These are phyloP conservation scores for Microcebus lehilahytsara DNA, from an alignment of 2,113 vertebrate species.

Conservation along the genomic window DNA sequence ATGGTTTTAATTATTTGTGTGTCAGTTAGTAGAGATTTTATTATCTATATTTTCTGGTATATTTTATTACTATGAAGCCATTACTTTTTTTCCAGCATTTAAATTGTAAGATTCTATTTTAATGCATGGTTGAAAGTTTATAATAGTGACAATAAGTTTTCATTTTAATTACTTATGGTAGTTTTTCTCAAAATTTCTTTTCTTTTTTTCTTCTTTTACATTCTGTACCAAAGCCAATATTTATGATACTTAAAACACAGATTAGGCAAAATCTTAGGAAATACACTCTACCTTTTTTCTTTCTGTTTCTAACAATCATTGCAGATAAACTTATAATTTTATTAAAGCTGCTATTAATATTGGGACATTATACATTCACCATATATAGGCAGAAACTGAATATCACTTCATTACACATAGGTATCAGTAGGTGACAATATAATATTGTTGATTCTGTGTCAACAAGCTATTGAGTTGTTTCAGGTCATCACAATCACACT, in stretches of 20 bases:
- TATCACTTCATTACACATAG: background rate
- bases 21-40: background rate
- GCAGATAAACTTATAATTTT: conserved; percentile 4
- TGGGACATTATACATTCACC: background rate
- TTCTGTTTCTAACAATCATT: conserved; percentile 9
- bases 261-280: conserved; percentile 18
- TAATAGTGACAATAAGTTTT: background rate
- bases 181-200: no score
- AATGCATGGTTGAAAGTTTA: background rate
- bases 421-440: conserved; percentile 40
- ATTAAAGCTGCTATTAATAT: background rate
- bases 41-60: background rate
- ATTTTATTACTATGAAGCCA: background rate
- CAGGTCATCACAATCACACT: conserved; percentile 27
- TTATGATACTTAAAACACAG: conserved; percentile 24
- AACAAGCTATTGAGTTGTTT: conserved; percentile 39
- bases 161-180: background rate
- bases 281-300: background rate
- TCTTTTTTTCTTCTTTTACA: no score
- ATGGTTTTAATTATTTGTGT: conserved; percentile 6
- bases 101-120: conserved; percentile 51
- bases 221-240: background rate
- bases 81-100: conserved; percentile 14
- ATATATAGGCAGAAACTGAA: background rate
- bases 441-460: conserved; percentile 57